Evolutionary conservation across 2,113 vertebrate species (phyloP), one percentile per base, ranked within the genome.

Genomic region (Prunella fulvescens): DNA sequence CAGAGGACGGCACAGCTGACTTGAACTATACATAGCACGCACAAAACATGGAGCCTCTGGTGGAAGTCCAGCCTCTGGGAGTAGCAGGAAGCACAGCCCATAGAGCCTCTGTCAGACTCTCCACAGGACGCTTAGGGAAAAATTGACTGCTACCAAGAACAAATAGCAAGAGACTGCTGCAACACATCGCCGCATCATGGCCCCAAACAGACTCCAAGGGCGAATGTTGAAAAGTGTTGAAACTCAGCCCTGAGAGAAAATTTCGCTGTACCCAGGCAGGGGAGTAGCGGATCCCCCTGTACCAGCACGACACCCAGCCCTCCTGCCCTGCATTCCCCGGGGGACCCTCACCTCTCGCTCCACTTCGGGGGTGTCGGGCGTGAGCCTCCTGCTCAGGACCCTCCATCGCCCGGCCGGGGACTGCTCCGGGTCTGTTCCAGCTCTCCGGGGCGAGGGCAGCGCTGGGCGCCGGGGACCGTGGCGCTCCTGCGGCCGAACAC

Each of bases 281-380:
- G 26, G 15, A 29, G 10, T 20, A 60, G 44, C 1, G 5, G 51
- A 33, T 8, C 3, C 17, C 35, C 10, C 69, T 7, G 54, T 3
- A 51, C 13, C 37, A 47, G 64, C 71, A 45, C 19, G 82, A 44
- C 20, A 54, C 47, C 16, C 20, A 19, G 24, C 18, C 24, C 54
- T 54, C 14, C 65, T 24, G 66, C 44, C 42, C 76, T 5, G 19
- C 44, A 9, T 57, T 25, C 78, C 39, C 64, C 12, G 1, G 6
- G 4, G 19, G 24, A 47, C 39, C 16, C 90, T 97, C 85, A 98
- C 97, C 95, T 97, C 95, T 96, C 19, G 35, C 85, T 81, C 83
- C 92, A 22, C 40, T 15, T 53, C 56, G 72, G 57, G 15, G 84
- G n/a, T 77, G 92, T 62, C 45, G 78, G 37, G 71, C 54, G 14